Conservation (phyloP, 1,140 invertebrate species). For the Ceratina australensis region DNA sequence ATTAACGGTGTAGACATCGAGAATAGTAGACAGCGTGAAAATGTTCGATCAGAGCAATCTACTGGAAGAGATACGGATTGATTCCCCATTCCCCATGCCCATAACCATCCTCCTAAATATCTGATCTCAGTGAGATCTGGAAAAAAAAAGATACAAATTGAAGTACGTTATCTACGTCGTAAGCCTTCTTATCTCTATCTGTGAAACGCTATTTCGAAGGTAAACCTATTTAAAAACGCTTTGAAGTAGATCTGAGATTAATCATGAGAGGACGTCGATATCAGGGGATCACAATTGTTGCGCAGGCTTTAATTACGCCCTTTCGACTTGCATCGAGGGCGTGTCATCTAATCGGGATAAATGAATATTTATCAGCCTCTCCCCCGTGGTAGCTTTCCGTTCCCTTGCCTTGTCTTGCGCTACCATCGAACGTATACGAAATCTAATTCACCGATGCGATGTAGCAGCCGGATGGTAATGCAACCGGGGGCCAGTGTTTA, state of each 20-base stretch:
- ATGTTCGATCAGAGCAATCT: slow-evolving; percentile 21
- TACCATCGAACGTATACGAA: slow-evolving; percentile 6
- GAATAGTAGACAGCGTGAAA: background rate
- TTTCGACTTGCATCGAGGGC: slow-evolving; percentile 7
- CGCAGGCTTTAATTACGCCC: slow-evolving; percentile 40
- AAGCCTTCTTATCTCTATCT: no score
- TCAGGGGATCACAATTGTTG: slow-evolving; percentile 3
- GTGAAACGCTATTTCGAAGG: no score
- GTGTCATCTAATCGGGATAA: slow-evolving; percentile 10
- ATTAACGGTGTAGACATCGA: background rate
- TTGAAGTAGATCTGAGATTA: background rate
- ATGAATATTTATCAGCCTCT: slow-evolving; percentile 46
- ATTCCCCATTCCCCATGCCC: no score
- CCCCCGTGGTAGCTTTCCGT: background rate
- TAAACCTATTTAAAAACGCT: no score
- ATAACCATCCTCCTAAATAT: no score
- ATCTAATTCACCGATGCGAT: slow-evolving; percentile 11
- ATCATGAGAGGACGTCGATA: background rate
- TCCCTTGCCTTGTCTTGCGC: no score
- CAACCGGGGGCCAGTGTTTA: slow-evolving; percentile 16
- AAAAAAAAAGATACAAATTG: no score
- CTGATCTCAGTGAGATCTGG: no score
- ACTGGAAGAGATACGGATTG: slow-evolving; percentile 37
- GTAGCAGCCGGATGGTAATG: background rate
- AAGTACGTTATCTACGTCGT: no score